Evolutionary conservation across 2,888 invertebrate genomes (phyloP).

Genomic region (Drosophila borborema): DNA sequence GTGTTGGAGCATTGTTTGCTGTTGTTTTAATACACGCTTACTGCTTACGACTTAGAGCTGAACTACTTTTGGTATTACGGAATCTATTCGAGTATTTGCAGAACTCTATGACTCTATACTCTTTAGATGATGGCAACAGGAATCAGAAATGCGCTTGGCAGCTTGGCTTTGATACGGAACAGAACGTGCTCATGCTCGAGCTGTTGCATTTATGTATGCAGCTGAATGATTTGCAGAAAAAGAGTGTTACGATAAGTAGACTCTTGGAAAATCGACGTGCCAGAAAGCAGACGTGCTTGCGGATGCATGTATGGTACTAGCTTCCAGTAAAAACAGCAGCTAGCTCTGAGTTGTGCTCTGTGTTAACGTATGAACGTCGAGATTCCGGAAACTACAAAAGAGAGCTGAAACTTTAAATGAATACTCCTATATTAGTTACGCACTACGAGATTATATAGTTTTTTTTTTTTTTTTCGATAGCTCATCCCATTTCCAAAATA

Average conservation of each 20-base stretch:
- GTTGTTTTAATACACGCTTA: neutral
- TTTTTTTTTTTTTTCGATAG: no score
- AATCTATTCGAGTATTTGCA: neutral
- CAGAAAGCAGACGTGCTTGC: neutral
- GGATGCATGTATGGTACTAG: neutral
- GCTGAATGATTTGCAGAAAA: neutral
- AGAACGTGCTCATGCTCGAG: slow-evolving; percentile 11
- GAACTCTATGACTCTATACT: neutral
- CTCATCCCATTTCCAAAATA: no score
- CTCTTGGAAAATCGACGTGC: slow-evolving; percentile 1
- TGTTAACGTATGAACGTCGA: no score
- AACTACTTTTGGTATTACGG: neutral
- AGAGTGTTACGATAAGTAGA: neutral
- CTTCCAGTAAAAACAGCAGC: neutral
- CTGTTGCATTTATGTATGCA: neutral
- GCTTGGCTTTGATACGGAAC: neutral
- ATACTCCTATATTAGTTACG: no score
- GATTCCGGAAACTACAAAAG: no score
- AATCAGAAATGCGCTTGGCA: neutral
- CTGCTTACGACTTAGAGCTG: neutral
- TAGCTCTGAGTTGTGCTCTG: no score
- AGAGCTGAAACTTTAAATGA: no score
- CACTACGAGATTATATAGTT: no score
- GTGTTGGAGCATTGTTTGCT: neutral
- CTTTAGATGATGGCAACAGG: neutral